These are phyloP conservation scores for Nomada goodeniana DNA, from an alignment of 2,888 invertebrate genomes.

Conservation along the genomic window DNA sequence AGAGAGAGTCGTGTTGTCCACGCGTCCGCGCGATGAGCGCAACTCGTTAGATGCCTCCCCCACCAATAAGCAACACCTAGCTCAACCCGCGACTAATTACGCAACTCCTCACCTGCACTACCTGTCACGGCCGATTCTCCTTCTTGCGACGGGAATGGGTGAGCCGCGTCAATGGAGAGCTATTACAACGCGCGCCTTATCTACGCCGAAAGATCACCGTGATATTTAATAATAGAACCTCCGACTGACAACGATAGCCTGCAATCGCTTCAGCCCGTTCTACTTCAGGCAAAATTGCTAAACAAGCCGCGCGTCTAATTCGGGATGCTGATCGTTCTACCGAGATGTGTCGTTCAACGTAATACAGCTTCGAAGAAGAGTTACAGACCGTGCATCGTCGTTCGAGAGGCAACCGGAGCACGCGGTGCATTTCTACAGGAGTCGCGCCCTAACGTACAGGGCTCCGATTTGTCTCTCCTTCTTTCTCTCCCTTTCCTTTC, in stretches of 20 bases:
- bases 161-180: not conserved
- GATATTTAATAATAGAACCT: constrained; percentile 45
- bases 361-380: not conserved
- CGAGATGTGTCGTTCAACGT: not conserved
- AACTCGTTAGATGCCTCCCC: constrained; percentile 56
- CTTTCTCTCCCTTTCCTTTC: too few species aligned
- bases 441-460: too few species aligned
- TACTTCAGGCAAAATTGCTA: constrained; percentile 9
- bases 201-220: constrained; percentile 41
- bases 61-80: constrained; percentile 57
- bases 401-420: too few species aligned
- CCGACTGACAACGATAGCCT: constrained; percentile 34
- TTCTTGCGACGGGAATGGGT: not conserved
- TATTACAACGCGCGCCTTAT: not conserved
- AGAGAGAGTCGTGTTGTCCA: not conserved
- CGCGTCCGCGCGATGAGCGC: constrained; percentile 27
- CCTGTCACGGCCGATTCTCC: constrained; percentile 56
- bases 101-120: constrained; percentile 63
- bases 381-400: not conserved
- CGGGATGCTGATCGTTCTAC: not conserved
- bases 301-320: constrained; percentile 11
- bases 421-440: too few species aligned
- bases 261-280: constrained; percentile 14
- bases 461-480: too few species aligned
- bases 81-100: constrained; percentile 66